Percentiles rank a stretch among this genome's conserved stretches.
These are phyloP conservation scores for Ranitomeya variabilis DNA, from an alignment of 2,113 vertebrate species.

Conservation along the genomic window DNA sequence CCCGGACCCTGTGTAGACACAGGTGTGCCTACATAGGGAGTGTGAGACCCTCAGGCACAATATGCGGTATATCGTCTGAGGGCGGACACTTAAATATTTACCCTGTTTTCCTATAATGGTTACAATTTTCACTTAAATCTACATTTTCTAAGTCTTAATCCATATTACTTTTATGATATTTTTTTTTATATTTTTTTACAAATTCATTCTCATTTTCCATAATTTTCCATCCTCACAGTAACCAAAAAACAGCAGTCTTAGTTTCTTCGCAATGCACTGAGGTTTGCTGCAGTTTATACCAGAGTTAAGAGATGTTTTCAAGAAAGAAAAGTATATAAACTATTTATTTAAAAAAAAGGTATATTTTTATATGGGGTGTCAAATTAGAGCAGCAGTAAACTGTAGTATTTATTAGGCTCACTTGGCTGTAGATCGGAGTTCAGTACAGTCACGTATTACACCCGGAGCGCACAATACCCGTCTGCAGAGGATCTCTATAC, in stretches of 20 bases:
- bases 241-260: conserved; percentile 5
- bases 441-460: neutral
- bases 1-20: neutral
- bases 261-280: neutral
- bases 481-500: neutral
- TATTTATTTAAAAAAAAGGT: conserved; percentile 40
- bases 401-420: neutral
- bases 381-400: conserved; percentile 12
- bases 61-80: neutral
- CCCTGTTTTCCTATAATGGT: neutral
- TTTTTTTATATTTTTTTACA: neutral
- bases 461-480: conserved; percentile 9
- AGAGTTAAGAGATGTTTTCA: conserved; percentile 5
- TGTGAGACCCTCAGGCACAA: neutral
- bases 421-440: neutral
- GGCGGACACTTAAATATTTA: neutral
- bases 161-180: neutral
- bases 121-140: neutral
- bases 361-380: conserved; percentile 46
- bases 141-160: neutral
- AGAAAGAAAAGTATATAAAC: conserved; percentile 15
- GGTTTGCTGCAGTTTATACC: conserved; percentile 19
- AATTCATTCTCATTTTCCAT: neutral
- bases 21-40: neutral
- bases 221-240: neutral